A percentile compares a stretch with the other conserved stretches of the same genome.
These are phyloP conservation scores for Pachymerium ferrugineum DNA, from an alignment of 2,888 invertebrate species.

Conservation along the genomic window DNA sequence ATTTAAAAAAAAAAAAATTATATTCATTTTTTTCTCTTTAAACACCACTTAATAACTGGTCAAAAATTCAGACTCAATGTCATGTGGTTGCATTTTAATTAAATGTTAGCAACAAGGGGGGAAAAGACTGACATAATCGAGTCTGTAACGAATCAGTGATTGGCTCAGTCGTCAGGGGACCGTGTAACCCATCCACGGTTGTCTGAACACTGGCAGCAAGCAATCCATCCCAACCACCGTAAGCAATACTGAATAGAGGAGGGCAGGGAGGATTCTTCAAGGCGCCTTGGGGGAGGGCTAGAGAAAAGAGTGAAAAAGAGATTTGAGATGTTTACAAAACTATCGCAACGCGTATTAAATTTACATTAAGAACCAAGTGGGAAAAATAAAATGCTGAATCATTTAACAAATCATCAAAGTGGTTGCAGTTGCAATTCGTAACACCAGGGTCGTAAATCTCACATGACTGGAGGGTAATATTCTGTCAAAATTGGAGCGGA, in stretches of 20 bases:
- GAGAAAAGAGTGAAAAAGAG: not conserved
- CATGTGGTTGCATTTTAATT: constrained; percentile 13
- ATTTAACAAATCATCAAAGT: constrained; percentile 8
- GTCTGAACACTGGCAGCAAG: constrained; percentile 9
- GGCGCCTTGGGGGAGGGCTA: not conserved
- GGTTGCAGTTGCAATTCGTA: not conserved
- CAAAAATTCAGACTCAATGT: not conserved
- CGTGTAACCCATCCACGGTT: constrained; percentile 13
- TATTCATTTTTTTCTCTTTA: too few species aligned
- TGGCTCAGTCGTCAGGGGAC: constrained; percentile 1
- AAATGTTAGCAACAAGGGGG: not conserved
- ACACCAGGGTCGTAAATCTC: not conserved
- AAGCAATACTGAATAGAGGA: not conserved
- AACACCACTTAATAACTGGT: not conserved
- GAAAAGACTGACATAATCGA: constrained; percentile 12
- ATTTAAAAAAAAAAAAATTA: too few species aligned
- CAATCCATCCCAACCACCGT: not conserved
- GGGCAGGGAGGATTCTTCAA: not conserved
- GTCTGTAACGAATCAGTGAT: constrained; percentile 13
- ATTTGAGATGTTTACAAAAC: not conserved
- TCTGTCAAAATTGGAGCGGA: not conserved
- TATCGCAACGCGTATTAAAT: not conserved
- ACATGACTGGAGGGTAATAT: not conserved
- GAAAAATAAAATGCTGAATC: constrained; percentile 8
- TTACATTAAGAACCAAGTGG: not conserved